These are phyloP conservation scores for Oligia strigilis DNA, from an alignment of 2,888 invertebrate genomes.

Conservation along the genomic window DNA sequence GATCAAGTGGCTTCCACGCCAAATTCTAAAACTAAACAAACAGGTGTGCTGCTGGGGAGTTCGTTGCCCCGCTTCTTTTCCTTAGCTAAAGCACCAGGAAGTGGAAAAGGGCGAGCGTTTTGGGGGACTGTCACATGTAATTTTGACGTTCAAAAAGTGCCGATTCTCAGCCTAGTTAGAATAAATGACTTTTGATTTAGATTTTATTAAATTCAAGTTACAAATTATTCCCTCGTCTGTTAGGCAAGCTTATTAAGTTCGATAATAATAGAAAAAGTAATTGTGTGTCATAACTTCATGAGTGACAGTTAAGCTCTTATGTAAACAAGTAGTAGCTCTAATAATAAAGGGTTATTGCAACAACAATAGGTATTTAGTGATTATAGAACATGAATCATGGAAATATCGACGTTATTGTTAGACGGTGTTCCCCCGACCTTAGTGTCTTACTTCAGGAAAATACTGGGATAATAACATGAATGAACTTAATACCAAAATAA, in stretches of 20 bases:
- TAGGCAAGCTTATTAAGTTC: background rate
- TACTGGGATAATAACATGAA: constrained; percentile 13
- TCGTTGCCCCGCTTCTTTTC: background rate
- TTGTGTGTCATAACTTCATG: too few relatives aligned
- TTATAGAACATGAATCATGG: constrained; percentile 15
- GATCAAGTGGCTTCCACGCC: background rate
- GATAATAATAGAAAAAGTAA: background rate
- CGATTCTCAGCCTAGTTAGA: background rate
- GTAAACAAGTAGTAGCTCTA: background rate
- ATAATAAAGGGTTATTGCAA: constrained; percentile 10
- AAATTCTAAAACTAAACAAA: background rate
- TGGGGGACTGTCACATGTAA: background rate
- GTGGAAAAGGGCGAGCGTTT: background rate
- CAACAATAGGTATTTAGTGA: background rate
- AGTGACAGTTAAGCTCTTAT: too few relatives aligned
- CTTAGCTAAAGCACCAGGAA: background rate
- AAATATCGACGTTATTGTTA: background rate
- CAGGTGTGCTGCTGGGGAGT: background rate
- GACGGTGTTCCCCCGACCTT: background rate
- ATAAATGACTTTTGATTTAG: background rate
- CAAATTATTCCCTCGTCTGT: background rate
- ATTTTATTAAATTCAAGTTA: background rate
- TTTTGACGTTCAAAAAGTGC: background rate
- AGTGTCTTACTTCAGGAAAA: constrained; percentile 8
- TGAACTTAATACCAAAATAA: constrained; percentile 6